Base-by-base conservation (phyloP, 2,797 vertebrate species). In the Yasuhikotakia modesta region DNA sequence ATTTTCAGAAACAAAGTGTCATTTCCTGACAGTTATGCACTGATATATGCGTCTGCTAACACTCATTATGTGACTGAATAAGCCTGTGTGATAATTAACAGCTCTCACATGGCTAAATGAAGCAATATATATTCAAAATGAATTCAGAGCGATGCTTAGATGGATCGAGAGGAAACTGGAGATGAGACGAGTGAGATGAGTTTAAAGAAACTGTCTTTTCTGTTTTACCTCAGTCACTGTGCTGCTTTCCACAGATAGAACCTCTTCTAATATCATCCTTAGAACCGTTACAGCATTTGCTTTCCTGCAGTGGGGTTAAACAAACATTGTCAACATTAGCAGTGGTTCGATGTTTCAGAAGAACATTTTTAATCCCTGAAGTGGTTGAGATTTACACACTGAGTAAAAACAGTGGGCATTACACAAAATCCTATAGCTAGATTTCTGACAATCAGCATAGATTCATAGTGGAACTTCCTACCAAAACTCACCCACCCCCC, bases 51-150 rank as follows among this genome's bases (percentile, higher is more conserved):
- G 11, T 48, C 24, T 16, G 4, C 17, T 55, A 70, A 70, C 48
- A 24, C 35, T 48, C 58, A 75, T 64, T 45, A 69, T 48, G 39
- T 43, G 21, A 53, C 63, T 22, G 48, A 46, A 22, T 19, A 30
- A 12, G 6, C 39, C 14, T 48, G 22, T 8, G 27, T 61, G 17
- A 70, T 68, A 14, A 53, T 10, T 0, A 48, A 65, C 22, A 79
- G 45, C 46, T 32, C 45, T 48, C 17, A 55, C 24, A 55, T 43
- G 22, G 10, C 19, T 30, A 75, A 19, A 61, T 60, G 13, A 60
- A 13, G 43, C 17, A 60, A 52, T 68, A 69, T 30, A 57, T 63
- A 32, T 63, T 77, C 50, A 80, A 71, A 76, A 76, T 61, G 8
- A 67, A 76, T 66, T 58, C 30, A 64, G 53, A 57, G 75, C 57